Conservation (phyloP, 2,113 vertebrate genomes). For the Seriola dumerili region DNA sequence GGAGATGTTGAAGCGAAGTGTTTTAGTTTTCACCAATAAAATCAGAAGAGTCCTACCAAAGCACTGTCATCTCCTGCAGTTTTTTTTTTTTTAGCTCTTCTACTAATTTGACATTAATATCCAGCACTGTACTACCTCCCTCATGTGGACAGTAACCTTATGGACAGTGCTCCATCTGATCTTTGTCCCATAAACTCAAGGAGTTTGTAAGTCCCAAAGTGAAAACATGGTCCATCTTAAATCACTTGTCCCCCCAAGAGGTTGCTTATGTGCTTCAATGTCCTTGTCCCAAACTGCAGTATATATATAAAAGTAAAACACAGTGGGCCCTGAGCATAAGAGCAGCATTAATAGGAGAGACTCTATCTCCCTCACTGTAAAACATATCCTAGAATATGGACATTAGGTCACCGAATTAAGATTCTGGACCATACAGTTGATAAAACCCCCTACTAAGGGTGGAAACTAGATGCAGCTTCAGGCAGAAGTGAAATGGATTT, state of each 20-base stretch:
- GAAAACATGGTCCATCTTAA: constrained; percentile 42
- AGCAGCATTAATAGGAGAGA: constrained; percentile 6
- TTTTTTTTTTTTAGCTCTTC: background rate
- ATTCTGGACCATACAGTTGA: background rate
- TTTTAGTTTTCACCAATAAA: background rate
- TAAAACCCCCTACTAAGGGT: background rate
- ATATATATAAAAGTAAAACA: constrained; percentile 43
- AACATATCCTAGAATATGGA: background rate
- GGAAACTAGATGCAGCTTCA: constrained; percentile 7
- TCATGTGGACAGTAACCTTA: background rate
- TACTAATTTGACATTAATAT: background rate
- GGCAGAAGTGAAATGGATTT: constrained; percentile 23
- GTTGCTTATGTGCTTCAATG: constrained; percentile 22
- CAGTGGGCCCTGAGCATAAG: background rate
- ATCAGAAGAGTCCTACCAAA: background rate
- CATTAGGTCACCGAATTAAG: background rate
- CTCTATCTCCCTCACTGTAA: background rate
- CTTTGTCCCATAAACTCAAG: constrained; percentile 58
- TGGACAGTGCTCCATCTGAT: constrained; percentile 21
- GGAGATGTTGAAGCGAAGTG: background rate
- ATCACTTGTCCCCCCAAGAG: constrained; percentile 41
- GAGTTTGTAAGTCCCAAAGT: constrained; percentile 50
- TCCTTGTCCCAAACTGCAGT: constrained; percentile 45
- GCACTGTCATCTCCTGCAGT: background rate
- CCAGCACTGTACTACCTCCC: background rate